Base-by-base conservation (phyloP, 1,140 invertebrate species). In the Calosoma granatense region DNA sequence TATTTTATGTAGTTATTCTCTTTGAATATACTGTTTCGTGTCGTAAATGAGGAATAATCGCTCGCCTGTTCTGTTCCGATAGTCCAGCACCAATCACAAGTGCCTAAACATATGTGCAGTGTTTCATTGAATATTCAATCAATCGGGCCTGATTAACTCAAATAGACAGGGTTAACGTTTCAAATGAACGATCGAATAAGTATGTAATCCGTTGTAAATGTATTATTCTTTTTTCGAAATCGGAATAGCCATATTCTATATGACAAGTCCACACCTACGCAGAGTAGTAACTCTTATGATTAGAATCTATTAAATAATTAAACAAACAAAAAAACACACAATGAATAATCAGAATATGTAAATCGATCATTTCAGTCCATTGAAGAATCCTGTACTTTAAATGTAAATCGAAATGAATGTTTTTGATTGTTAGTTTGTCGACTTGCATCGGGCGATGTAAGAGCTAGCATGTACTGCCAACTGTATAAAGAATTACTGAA, bases 361-460 rank as follows among this genome's bases (percentile, higher is more conserved):
- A 36, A 36, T n/a, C n/a, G 26, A 36, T 36, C 6, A 9, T 36
- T 36, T 36, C 6, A 36, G 26, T 36, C 26, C 26, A 36, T n/a
- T 36, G 41, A 47, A 4, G 41, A 47, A 47, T 47, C 9, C 17
- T 47, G 41, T 47, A 17, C 4, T 47, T 47, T 47, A 30, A 47
- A 47, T 47, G 41, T 47, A 47, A 47, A 47, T 47, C 41, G 41
- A 47, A 47, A 11, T 47, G 41, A 47, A 47, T 47, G 41, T 47
- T 47, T 47, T 47, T 47, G 41, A 47, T 47, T 47, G 41, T 47
- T 22, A 53, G 51, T 53, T 53, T 54, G 53, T 54, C 26, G 22
- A 54, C 53, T 54, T 54, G 53, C 53, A 54, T 54, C 53, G 53
- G 53, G n/a, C 26, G 53, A 54, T 54, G 53, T 54, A 23, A 54